Conservation (phyloP, 2,797 vertebrate genomes). For the Poliocrania exsul region DNA sequence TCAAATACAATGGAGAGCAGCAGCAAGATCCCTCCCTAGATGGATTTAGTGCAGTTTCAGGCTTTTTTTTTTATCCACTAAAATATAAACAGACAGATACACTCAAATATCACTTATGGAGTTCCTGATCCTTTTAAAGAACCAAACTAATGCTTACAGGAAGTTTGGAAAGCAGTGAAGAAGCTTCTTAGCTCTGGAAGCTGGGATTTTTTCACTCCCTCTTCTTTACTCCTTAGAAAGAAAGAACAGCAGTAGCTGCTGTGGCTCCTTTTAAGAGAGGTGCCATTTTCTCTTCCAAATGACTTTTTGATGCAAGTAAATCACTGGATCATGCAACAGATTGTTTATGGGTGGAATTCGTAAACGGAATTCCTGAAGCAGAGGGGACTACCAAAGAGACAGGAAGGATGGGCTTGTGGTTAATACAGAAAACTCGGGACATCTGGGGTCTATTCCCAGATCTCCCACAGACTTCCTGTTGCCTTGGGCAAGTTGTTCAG, state of each 20-base stretch:
- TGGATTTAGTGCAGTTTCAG: background rate
- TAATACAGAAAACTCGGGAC: conserved; percentile 46
- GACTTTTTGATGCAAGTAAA: background rate
- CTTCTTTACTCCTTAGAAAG: background rate
- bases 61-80: background rate
- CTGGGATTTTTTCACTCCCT: background rate
- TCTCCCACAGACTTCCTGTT: conserved; percentile 64
- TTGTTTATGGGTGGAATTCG: conserved; percentile 18
- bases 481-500: conserved; percentile 36
- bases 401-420: conserved; percentile 64
- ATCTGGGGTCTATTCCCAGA: conserved; percentile 64
- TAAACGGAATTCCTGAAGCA: conserved; percentile 47
- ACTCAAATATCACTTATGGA: background rate
- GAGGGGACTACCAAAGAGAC: conserved; percentile 51
- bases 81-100: background rate
- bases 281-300: background rate
- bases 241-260: background rate
- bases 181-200: background rate
- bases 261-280: background rate
- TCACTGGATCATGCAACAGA: background rate
- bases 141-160: background rate
- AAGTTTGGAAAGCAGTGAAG: background rate
- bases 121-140: background rate
- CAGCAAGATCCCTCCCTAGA: background rate
- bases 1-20: background rate